Base-by-base conservation (phyloP, 2,113 vertebrate species). In the Alethe castanea region DNA sequence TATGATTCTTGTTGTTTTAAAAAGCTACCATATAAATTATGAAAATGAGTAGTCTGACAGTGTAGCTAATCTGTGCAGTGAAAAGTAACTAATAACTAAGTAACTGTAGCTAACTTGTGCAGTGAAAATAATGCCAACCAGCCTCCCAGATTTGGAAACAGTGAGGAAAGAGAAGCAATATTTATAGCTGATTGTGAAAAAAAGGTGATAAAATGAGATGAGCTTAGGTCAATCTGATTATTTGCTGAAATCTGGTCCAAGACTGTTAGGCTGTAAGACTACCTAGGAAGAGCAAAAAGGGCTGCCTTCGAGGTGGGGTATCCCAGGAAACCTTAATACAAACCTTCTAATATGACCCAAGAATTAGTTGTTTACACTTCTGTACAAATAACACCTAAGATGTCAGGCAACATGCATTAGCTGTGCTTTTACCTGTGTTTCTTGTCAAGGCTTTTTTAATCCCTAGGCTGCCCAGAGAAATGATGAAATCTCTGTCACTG, bases 191-290 rank as follows among this genome's bases (percentile, higher is more conserved):
- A 54, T 29, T 7, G 31, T 26, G 8, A 16, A 70, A 65, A 47
- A 73, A 61, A 52, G 5, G 24, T 60, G 2, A 54, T 54, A 4
- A 70, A 73, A 70, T 14, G 8, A 62, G 9, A 57, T 23, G 2
- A 35, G 4, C 1, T 67, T 52, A 22, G 19, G 7, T 67, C 38
- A 36, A 38, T 40, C 47, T 11, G 16, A 72, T 61, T 61, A 40
- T 76, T 86, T 62, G 12, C 18, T 62, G 76, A 71, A 82, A 45
- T 38, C 33, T 54, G 18, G 29, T 25, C n/a, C 26, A 23, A 90
- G 36, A 59, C 3, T 3, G 3, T 62, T 18, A 28, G 26, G 24
- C 13, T 1, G 0, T 28, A 42, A 29, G 14, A 36, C 13, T 86
- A 14, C 13, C 22, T 53, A 52, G 13, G 20, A 61, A 5, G 5